Conservation (phyloP, 2,797 vertebrate species). For the Sitta carolinensis region DNA sequence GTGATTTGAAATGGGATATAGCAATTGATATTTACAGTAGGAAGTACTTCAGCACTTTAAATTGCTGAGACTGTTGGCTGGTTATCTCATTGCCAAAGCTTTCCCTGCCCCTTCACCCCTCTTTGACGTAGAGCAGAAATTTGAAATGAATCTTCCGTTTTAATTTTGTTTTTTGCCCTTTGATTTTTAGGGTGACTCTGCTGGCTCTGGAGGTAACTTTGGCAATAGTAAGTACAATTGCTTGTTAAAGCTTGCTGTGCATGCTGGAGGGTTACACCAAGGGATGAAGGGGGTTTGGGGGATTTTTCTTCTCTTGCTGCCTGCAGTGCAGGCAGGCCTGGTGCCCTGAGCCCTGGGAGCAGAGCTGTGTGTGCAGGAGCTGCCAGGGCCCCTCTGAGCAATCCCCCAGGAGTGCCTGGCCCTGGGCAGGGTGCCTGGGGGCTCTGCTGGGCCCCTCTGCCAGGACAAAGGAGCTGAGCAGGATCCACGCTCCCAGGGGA, state of each 20-base stretch:
- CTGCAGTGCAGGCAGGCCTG: not conserved
- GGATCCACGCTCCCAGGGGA: rapidly evolving
- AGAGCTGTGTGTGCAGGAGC: not conserved
- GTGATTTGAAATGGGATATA: not conserved
- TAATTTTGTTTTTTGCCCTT: not conserved
- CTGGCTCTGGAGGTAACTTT: constrained; percentile 63
- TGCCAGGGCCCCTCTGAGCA: rapidly evolving
- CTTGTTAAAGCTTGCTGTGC: not conserved
- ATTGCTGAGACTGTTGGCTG: not conserved
- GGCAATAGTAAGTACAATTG: constrained; percentile 66
- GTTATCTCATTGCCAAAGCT: not conserved
- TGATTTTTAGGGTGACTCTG: constrained; percentile 70
- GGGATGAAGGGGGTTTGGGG: rapidly evolving
- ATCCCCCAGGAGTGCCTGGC: not conserved
- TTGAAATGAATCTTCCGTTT: not conserved
- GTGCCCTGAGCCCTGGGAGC: not conserved
- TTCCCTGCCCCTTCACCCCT: not conserved
- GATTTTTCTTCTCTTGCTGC: not conserved
- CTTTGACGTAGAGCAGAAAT: not conserved
- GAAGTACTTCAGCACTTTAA: not conserved
- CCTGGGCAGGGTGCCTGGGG: not conserved
- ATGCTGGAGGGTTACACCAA: rapidly evolving
- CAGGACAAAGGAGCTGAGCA: not conserved
- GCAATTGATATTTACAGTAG: not conserved
- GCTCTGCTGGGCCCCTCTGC: not conserved